These are phyloP conservation scores for Rhinoraja longicauda DNA, from an alignment of 2,797 vertebrate genomes.

Conservation along the genomic window DNA sequence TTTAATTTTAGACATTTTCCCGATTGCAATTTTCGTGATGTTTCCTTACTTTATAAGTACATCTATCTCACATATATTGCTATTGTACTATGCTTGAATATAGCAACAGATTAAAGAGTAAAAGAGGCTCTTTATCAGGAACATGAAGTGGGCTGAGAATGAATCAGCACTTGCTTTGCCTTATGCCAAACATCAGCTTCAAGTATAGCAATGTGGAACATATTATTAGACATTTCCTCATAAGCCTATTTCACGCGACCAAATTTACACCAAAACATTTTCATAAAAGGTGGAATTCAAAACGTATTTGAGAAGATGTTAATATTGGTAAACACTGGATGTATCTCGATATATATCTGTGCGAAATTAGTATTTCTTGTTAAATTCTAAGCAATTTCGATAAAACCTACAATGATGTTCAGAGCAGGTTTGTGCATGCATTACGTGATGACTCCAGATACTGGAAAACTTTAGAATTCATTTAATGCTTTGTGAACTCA, in stretches of 20 bases:
- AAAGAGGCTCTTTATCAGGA: no score
- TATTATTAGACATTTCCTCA: not conserved
- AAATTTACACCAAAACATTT: not conserved
- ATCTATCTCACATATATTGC: not conserved
- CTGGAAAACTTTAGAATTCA: not conserved
- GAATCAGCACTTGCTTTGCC: no score
- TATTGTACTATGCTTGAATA: no score
- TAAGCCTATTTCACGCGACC: not conserved
- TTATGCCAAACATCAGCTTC: not conserved
- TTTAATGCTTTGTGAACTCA: not conserved
- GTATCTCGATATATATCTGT: not conserved
- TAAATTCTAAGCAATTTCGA: not conserved
- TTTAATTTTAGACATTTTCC: not conserved
- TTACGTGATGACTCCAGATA: not conserved
- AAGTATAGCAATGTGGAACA: not conserved
- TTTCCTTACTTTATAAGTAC: not conserved
- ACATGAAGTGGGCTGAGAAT: no score
- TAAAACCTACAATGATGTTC: not conserved
- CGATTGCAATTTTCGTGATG: not conserved
- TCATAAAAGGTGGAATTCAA: not conserved
- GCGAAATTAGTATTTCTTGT: not conserved
- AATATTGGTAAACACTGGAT: not conserved
- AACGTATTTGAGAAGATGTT: not conserved
- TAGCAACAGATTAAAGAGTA: no score
- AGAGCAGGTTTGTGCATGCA: not conserved